Percentiles rank a stretch among this genome's conserved stretches.
These are phyloP conservation scores for Brachionus angularis DNA, from an alignment of 1,140 invertebrate species.

Conservation along the genomic window DNA sequence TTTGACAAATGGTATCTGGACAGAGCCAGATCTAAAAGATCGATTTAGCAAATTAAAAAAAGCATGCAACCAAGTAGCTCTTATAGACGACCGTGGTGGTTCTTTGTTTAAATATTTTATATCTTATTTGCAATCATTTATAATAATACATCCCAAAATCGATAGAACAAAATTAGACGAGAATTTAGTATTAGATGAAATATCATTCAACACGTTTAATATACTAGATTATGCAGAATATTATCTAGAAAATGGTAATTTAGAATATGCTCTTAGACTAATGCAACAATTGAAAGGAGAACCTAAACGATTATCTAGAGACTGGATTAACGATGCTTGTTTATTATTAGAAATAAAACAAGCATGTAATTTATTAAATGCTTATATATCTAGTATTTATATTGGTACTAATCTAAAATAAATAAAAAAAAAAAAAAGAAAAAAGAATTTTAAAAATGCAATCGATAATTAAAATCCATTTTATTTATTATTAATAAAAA, in stretches of 20 bases:
- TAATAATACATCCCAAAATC: constrained; percentile 58
- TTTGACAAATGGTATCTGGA: constrained; percentile 72
- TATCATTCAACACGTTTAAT: constrained; percentile 71
- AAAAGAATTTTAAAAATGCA: too few species aligned
- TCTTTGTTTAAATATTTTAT: constrained; percentile 74
- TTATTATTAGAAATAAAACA: constrained; percentile 82
- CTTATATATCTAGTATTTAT: constrained; percentile 34
- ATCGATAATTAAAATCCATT: too few species aligned
- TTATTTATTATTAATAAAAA: not conserved
- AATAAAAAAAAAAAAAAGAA: too few species aligned
- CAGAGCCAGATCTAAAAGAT: constrained; percentile 75
- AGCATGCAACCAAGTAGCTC: constrained; percentile 66
- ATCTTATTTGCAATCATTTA: constrained; percentile 74
- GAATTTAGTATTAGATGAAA: too few species aligned
- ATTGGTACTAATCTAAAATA: constrained; percentile 40
- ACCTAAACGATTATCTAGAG: constrained; percentile 70
- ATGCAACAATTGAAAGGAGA: constrained; percentile 83
- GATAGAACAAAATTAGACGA: constrained; percentile 62
- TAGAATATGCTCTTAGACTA: constrained; percentile 76
- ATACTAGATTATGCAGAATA: constrained; percentile 79
- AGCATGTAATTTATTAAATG: constrained; percentile 57
- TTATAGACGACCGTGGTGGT: constrained; percentile 75
- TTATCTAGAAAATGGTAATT: constrained; percentile 72
- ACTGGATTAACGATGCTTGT: constrained; percentile 80
- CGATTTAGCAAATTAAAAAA: constrained; percentile 71